Evolutionary conservation across 2,113 vertebrate species (phyloP), one percentile per base, ranked within the genome.

Genomic region (Xiphophorus couchianus): DNA sequence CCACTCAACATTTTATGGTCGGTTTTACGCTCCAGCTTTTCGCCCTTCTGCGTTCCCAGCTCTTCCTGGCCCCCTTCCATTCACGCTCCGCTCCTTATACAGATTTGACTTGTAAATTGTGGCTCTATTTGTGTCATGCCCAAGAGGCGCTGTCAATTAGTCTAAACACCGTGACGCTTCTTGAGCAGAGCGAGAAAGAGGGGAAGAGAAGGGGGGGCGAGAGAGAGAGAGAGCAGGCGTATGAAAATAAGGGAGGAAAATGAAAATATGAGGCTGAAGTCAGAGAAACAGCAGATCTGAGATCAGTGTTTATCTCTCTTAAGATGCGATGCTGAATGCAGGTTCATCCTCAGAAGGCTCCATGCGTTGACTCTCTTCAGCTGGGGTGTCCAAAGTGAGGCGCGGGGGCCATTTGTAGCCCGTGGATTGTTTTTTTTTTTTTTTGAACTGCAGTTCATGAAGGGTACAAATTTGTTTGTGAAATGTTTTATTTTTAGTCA

Each of bases 41-140:
- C 63, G n/a, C 12, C 44, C 44, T 51, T 64, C 72, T 63, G 72
- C 75, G 30, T 70, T 62, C 19, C 5, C 73, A 62, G 77, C 80
- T 73, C 77, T 48, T 71, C 76, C 70, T 80, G 80, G 37, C 76
- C 76, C 48, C 66, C 63, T 63, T 69, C 84, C 82, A 74, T 84
- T 86, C 69, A 77, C 30, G 14, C 82, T 65, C 44, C 0, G 29
- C 79, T 83, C 78, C 82, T 77, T 70, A 73, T 78, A 74, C 71
- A 80, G 79, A 91, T 91, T 89, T 92, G 90, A 92, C 89, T 92
- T 91, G 88, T 91, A 92, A 91, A 93, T 91, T 84, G 73, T 44
- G 79, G 62, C 88, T 89, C 88, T 91, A 91, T 91, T 92, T 92
- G 79, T 91, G 88, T 91, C 84, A 83, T 89, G 88, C 90, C 88